phyloP scores from a whole-genome alignment of 2,797 vertebrate species.

The Champsocephalus gunnari region DNA sequence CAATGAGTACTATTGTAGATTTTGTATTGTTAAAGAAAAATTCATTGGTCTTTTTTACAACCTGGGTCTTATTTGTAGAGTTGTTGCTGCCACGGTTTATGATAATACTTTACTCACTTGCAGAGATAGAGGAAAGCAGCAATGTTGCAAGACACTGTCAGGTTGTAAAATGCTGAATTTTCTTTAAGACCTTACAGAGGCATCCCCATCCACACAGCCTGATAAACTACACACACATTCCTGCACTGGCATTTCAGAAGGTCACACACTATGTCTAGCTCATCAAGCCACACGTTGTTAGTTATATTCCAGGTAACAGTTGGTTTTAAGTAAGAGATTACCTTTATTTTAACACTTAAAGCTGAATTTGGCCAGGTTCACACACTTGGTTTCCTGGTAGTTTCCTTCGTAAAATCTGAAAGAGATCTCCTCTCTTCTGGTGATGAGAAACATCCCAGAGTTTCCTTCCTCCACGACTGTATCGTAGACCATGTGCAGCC shows the following conservation, averaged over 20 bases:
- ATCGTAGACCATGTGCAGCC: constrained; percentile 19
- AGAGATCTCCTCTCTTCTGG: not conserved
- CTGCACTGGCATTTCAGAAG: constrained; percentile 43
- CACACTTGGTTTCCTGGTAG: not conserved
- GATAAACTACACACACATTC: constrained; percentile 46
- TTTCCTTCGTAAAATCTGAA: constrained; percentile 5
- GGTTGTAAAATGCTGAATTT: constrained; percentile 65
- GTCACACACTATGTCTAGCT: constrained; percentile 30
- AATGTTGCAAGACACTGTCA: constrained; percentile 50
- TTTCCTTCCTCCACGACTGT: constrained; percentile 7
- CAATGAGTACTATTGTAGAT: constrained; percentile 83
- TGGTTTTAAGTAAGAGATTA: constrained; percentile 19
- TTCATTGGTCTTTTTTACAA: constrained; percentile 50
- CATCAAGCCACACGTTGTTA: constrained; percentile 36
- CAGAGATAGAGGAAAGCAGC: constrained; percentile 56
- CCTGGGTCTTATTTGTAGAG: constrained; percentile 54
- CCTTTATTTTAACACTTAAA: constrained; percentile 1
- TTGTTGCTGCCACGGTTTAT: constrained; percentile 46
- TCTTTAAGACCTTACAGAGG: constrained; percentile 63
- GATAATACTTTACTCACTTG: constrained; percentile 53
- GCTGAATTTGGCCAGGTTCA: not conserved
- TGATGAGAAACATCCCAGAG: constrained; percentile 12
- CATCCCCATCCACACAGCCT: constrained; percentile 70
- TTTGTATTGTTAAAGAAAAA: constrained; percentile 67
- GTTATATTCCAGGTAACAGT: constrained; percentile 17